Conservation (phyloP, 1,140 invertebrate genomes). For the Drosophila lacertosa region DNA sequence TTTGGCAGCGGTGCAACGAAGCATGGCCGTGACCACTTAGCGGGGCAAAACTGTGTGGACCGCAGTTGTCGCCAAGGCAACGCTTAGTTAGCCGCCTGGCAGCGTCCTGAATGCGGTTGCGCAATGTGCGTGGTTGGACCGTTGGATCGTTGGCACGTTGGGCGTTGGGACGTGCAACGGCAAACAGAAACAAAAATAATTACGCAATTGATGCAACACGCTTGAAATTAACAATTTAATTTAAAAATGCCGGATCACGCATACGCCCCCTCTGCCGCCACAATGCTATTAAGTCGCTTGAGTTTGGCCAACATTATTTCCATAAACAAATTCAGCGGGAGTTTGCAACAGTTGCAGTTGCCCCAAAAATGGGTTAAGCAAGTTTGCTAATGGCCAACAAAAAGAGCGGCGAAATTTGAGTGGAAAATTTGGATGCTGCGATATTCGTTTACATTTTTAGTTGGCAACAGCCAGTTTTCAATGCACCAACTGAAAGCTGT, state of each 20-base stretch:
- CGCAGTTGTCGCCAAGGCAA: constrained; percentile 28
- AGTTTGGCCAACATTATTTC: constrained; percentile 14
- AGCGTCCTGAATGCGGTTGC: no score
- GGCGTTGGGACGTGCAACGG: constrained; percentile 1
- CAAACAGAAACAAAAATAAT: constrained; percentile 60
- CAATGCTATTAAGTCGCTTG: constrained; percentile 27
- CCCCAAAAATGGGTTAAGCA: neutral
- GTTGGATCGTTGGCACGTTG: neutral
- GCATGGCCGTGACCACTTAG: constrained; percentile 37
- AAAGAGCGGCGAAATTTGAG: no score
- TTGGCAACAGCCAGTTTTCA: neutral
- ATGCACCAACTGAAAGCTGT: neutral
- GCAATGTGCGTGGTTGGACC: constrained; percentile 7
- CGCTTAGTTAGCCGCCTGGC: constrained; percentile 40
- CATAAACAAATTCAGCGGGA: constrained; percentile 2
- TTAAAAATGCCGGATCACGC: constrained; percentile 16
- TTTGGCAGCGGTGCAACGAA: constrained; percentile 15
- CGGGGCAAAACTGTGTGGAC: constrained; percentile 13
- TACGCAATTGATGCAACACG: constrained; percentile 62
- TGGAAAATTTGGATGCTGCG: no score
- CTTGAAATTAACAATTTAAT: constrained; percentile 61
- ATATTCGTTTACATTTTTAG: neutral
- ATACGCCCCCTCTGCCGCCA: constrained; percentile 18
- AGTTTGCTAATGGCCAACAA: neutral
- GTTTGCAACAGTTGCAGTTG: neutral